phyloP scores from a whole-genome alignment of 2,888 invertebrate genomes.

The Noctua janthina region DNA sequence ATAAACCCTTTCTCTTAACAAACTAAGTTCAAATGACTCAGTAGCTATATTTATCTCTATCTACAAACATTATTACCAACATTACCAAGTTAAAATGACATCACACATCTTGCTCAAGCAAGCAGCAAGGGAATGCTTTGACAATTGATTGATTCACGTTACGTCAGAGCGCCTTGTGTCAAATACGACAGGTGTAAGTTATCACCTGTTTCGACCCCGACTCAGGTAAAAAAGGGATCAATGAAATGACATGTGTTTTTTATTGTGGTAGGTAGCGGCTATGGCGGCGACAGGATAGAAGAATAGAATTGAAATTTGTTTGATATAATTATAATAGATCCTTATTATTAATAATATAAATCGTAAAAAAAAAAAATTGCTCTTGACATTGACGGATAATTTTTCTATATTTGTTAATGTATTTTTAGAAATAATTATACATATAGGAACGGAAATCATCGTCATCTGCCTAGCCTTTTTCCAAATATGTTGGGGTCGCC shows the following conservation, averaged over 20 bases:
- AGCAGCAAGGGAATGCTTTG: conserved; percentile 10
- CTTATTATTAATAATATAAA: too few species aligned
- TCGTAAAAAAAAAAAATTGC: too few species aligned
- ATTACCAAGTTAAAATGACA: conserved; percentile 26
- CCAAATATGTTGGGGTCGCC: too few species aligned
- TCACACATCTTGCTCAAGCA: conserved; percentile 34
- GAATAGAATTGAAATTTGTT: too few species aligned
- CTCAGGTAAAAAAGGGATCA: conserved; percentile 49
- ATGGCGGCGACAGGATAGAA: too few species aligned
- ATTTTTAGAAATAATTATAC: too few species aligned
- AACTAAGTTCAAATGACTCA: neutral
- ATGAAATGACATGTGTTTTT: conserved; percentile 18
- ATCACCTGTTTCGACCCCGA: conserved; percentile 24
- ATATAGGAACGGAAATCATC: too few species aligned
- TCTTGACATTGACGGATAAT: too few species aligned
- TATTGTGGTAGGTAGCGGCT: neutral
- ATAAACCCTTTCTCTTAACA: neutral
- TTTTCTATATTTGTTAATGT: too few species aligned
- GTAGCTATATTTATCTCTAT: neutral
- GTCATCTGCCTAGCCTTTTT: too few species aligned
- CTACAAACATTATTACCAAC: conserved; percentile 6
- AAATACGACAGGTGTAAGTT: conserved; percentile 15
- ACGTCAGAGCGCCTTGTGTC: neutral
- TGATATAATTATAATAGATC: too few species aligned
- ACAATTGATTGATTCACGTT: conserved; percentile 23